Base-by-base conservation (phyloP, 1,140 invertebrate species). In the Rhyzopertha dominica region DNA sequence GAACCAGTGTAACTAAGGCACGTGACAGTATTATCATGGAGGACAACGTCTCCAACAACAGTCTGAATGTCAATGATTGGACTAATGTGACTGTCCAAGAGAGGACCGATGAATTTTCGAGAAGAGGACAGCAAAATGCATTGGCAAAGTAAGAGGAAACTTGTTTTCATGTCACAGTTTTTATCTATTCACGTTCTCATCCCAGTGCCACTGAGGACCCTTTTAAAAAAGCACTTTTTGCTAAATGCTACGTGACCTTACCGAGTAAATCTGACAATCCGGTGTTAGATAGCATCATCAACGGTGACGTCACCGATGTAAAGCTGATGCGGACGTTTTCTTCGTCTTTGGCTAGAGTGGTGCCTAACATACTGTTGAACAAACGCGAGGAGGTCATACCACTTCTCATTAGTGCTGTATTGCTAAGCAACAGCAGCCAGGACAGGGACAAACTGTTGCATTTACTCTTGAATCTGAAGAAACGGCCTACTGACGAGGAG, bases 311-410 rank as follows among this genome's bases (percentile, higher is more conserved):
- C 19, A 67, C 64, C 7, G 46, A 58, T 5, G 67, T 75, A 5
- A 62, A 58, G 18, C 47, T 77, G 10, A 54, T 73, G 12, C 62
- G 73, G 20, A 67, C 74, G 43, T 53, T 75, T 25, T 59, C 73
- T 2, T 49, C 67, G 32, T 69, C 64, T n/a, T 55, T 84, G 32
- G 75, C 78, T 10, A 72, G 76, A 52, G 78, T 85, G 35, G 76
- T 82, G 46, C 81, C 82, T 4, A 84, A 85, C 69, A 74, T 85
- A 26, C 71, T 83, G 13, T 59, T 82, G 13, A 80, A 82, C 35
- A 84, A 82, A 62, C 65, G 82, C 42, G 82, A 85, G 63, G 84
- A 87, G 62, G 67, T 83, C n/a, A 80, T 87, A 58, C 81, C 84
- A 10, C 65, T 87, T 31, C 70, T 87, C 29, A 63, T 87, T 18